Evolutionary conservation across 2,888 invertebrate species (phyloP), one percentile per base, ranked within the genome.

Genomic region (Charanyca ferruginea): DNA sequence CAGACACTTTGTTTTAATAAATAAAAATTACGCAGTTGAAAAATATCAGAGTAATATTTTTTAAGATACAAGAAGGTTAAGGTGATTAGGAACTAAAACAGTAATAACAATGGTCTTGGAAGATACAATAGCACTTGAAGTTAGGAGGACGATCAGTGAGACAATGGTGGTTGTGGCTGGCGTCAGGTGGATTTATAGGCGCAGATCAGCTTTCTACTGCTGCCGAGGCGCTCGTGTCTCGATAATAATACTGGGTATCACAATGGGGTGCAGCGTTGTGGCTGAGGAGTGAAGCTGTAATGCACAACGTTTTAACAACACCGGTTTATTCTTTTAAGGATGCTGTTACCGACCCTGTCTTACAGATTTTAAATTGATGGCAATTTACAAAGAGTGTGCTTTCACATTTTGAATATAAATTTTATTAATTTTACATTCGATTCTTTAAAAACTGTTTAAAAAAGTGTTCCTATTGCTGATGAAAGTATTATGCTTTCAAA

Each of bases 161-260:
- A 93, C 91, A 94, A 95, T 95, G 94, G 87, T 84, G 82, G 86
- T 83, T 82, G 77, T 81, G 80, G 80, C 81, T 73, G 75, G 79
- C 83, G 86, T 80, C 86, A 87, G 89, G 89, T 89, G 85, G 91
- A 89, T 94, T 92, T 94, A 94, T 94, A 94, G 87, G 85, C 86
- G 83, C 86, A 80, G 84, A 74, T 83, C 88, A 89, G 92, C 94
- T 94, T 94, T 94, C 94, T 94, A 92, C 88, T 82, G 80, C 74
- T 79, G 78, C 78, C 66, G 82, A 73, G 67, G 70, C 79, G 79
- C 71, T 75, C 74, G 76, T 71, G 67, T 72, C 61, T 73, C 57
- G 61, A 35, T 61, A 38, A 67, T 68, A 53, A 62, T 71, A 69
- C 63, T 68, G 44, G 58, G 57, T 44, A 45, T 62, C 61, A 52